phyloP scores from a whole-genome alignment of 2,797 vertebrate species.

The Leptodactylus fallax region DNA sequence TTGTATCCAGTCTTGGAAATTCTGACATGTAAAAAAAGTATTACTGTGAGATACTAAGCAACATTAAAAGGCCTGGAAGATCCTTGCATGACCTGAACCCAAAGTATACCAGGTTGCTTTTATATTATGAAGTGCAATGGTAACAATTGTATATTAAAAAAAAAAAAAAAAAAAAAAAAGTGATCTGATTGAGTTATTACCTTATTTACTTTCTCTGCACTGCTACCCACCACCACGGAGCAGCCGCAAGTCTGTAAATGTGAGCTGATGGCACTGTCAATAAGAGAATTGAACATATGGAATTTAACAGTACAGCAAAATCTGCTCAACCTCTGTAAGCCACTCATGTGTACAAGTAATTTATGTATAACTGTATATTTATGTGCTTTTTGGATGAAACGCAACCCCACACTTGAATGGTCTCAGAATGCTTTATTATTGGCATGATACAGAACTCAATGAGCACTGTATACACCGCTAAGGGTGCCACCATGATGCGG shows the following conservation, averaged over 20 bases:
- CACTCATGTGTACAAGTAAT: neutral
- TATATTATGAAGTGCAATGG: no score
- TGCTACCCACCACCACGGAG: conserved; percentile 96
- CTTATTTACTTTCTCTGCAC: conserved; percentile 98
- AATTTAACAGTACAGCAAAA: neutral
- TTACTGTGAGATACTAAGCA: neutral
- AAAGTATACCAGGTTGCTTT: neutral
- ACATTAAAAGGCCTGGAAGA: neutral
- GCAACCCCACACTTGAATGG: no score
- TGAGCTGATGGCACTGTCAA: conserved; percentile 92
- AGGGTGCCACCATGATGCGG: no score
- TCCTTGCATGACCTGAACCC: neutral
- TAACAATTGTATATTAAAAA: no score
- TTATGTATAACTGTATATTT: no score
- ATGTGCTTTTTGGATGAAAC: no score
- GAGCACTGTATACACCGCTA: no score
- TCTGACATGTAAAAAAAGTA: neutral
- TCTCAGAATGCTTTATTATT: no score
- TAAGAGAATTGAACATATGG: neutral
- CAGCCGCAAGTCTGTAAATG: conserved; percentile 98
- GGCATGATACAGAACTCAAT: no score
- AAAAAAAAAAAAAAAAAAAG: no score
- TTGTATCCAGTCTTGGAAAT: neutral
- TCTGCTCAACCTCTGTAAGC: neutral
- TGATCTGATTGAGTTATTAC: conserved; percentile 73